phyloP scores from a whole-genome alignment of 1,140 invertebrate genomes.

The Aphaenogaster ashmeadi region DNA sequence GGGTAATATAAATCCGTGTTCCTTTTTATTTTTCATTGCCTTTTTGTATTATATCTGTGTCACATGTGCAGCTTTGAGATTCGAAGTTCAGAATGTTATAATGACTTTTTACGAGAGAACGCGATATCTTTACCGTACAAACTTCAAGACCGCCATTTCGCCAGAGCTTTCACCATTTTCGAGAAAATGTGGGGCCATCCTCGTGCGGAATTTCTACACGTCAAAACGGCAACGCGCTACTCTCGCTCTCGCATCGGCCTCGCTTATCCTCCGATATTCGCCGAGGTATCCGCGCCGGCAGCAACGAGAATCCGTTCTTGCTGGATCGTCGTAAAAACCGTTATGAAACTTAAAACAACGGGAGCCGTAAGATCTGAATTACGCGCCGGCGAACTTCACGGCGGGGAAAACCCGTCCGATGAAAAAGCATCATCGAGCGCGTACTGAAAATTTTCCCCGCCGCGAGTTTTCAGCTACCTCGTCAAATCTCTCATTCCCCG shows the following conservation, averaged over 20 bases:
- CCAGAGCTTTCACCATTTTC: conserved; percentile 17
- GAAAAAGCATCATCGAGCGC: conserved; percentile 59
- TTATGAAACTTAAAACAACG: conserved; percentile 65
- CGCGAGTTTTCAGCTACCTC: conserved; percentile 64
- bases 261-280: conserved; percentile 44
- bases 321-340: conserved; percentile 44
- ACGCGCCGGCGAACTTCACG: conserved; percentile 48
- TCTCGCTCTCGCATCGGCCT: neutral
- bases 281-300: conserved; percentile 28
- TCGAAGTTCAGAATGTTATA: neutral
- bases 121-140: neutral
- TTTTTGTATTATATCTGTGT: neutral
- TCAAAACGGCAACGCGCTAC: conserved; percentile 14
- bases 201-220: conserved; percentile 24
- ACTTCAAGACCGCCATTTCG: neutral
- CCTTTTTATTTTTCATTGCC: neutral
- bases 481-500: conserved; percentile 65
- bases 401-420: conserved; percentile 25
- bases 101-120: conserved; percentile 1
- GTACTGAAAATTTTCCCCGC: conserved; percentile 52
- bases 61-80: neutral
- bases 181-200: conserved; percentile 26
- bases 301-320: conserved; percentile 49
- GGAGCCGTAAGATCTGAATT: conserved; percentile 57
- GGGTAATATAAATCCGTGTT: neutral